Evolutionary conservation across 1,140 invertebrate species (phyloP).

Genomic region (Aphidius ervi): DNA sequence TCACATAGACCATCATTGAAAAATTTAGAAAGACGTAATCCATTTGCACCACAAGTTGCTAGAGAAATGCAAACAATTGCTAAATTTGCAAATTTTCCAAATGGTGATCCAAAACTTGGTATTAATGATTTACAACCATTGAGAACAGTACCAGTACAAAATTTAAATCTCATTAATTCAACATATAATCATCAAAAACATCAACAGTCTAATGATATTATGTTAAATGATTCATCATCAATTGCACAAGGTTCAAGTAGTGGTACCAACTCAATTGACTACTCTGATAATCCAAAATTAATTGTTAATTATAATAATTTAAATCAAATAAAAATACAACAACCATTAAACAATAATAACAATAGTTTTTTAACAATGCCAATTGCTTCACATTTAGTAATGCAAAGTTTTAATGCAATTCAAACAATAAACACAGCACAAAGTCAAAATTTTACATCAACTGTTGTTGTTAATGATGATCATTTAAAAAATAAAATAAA

Average conservation of each 20-base stretch:
- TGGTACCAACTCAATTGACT: no score
- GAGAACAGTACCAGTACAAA: not conserved
- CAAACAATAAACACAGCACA: slow-evolving; percentile 31
- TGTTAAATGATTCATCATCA: no score
- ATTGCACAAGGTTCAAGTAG: no score
- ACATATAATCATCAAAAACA: no score
- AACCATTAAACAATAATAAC: not conserved
- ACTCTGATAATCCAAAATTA: no score
- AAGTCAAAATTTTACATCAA: not conserved
- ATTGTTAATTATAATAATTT: no score
- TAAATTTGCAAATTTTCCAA: slow-evolving; percentile 41
- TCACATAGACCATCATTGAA: slow-evolving; percentile 25
- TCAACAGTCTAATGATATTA: no score
- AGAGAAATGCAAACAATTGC: slow-evolving; percentile 42
- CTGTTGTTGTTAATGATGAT: not conserved
- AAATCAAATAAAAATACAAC: no score
- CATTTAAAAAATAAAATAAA: slow-evolving; percentile 4
- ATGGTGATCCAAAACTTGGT: slow-evolving; percentile 41
- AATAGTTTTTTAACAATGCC: slow-evolving; percentile 32
- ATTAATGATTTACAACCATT: slow-evolving; percentile 11
- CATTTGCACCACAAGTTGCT: slow-evolving; percentile 46
- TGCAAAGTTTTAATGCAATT: slow-evolving; percentile 42
- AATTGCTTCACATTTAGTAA: slow-evolving; percentile 37
- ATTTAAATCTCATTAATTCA: not conserved
- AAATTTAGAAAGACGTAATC: slow-evolving; percentile 38